phyloP scores from a whole-genome alignment of 2,797 vertebrate species.

The Stomatorhinus walkeri region DNA sequence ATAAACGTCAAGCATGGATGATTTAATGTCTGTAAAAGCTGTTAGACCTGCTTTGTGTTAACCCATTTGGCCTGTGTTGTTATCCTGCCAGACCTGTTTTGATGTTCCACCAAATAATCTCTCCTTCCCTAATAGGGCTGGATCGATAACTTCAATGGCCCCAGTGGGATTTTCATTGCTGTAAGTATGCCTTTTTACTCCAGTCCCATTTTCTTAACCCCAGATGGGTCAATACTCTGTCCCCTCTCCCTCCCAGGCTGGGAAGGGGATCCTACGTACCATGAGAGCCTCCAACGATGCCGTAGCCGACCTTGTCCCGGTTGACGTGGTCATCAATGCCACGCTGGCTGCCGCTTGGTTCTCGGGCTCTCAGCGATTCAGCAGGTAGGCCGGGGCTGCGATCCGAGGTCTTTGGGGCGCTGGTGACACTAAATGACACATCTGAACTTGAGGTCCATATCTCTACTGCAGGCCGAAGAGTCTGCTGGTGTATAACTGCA shows the following conservation, averaged over 20 bases:
- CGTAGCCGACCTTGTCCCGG: constrained; percentile 90
- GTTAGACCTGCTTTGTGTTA: not conserved
- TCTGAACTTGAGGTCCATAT: not conserved
- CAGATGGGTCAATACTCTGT: not conserved
- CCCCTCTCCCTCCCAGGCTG: constrained; percentile 64
- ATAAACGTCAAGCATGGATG: not conserved
- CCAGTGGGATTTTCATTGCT: constrained; percentile 95
- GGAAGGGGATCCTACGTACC: constrained; percentile 95
- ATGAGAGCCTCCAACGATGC: constrained; percentile 92
- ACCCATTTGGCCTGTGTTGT: not conserved
- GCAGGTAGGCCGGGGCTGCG: constrained; percentile 49
- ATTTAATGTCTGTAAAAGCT: not conserved
- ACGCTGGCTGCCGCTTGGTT: constrained; percentile 92
- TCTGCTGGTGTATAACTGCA: constrained; percentile 82
- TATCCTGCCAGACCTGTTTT: not conserved
- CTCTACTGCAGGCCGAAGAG: constrained; percentile 65
- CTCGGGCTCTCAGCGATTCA: constrained; percentile 82
- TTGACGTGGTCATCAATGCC: constrained; percentile 89
- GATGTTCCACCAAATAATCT: not conserved
- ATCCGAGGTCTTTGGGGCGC: not conserved
- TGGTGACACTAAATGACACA: not conserved
- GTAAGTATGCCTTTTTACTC: constrained; percentile 61
- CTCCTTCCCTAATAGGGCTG: constrained; percentile 70
- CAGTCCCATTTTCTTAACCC: not conserved
- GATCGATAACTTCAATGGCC: constrained; percentile 99